Evolutionary conservation across 2,113 vertebrate species (phyloP).

Genomic region (Lamprologus lemairii): DNA sequence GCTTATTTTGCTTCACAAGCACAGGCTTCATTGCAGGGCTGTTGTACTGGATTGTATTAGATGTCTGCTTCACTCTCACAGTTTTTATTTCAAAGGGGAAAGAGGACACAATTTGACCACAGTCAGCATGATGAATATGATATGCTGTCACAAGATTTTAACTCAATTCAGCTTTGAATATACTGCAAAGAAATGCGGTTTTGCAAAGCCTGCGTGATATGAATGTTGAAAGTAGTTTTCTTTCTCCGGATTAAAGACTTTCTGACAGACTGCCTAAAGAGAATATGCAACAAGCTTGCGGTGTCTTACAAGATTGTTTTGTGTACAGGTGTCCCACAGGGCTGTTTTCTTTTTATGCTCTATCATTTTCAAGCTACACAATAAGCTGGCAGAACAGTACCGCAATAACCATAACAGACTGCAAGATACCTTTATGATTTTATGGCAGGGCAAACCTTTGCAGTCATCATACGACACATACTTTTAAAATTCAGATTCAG

Average conservation of each 20-base stretch:
- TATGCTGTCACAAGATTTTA: slow-evolving; percentile 2
- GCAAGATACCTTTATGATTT: neutral
- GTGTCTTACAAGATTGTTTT: neutral
- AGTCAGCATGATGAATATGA: slow-evolving; percentile 6
- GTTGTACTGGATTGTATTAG: neutral
- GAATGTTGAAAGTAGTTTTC: neutral
- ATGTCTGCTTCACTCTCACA: neutral
- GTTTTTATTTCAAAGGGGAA: neutral
- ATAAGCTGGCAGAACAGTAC: neutral
- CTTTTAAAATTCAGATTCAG: neutral
- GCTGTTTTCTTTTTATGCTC: neutral
- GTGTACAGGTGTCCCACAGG: neutral
- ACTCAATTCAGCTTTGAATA: neutral
- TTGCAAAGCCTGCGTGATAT: neutral
- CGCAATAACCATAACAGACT: neutral
- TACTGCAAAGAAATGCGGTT: neutral
- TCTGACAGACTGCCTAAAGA: neutral
- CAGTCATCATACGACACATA: neutral
- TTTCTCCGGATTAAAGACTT: neutral
- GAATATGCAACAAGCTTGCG: neutral
- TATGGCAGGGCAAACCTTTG: neutral
- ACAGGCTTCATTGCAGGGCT: neutral
- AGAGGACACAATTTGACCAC: slow-evolving; percentile 1
- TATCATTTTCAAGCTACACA: neutral
- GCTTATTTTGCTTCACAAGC: neutral